A percentile compares a stretch with the other conserved stretches of the same genome.
Conservation (phyloP, 2,797 vertebrate genomes). For the Ptychadena robeensis region DNA sequence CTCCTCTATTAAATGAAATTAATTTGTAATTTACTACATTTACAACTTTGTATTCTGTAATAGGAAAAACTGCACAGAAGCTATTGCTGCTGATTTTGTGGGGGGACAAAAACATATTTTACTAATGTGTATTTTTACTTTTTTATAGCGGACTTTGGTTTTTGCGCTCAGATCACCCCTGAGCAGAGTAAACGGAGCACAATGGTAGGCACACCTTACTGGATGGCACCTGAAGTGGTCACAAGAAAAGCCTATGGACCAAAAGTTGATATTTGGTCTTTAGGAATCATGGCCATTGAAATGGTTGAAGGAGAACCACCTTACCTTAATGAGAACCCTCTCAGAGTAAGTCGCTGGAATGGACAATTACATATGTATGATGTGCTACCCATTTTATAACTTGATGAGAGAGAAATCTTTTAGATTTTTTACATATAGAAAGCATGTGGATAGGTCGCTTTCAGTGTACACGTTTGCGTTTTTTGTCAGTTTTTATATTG, state of each 20-base stretch:
- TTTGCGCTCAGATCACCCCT: slow-evolving; percentile 90
- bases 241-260: slow-evolving; percentile 89
- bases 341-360: slow-evolving; percentile 81
- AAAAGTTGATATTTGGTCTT: slow-evolving; percentile 90
- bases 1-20: too few relatives aligned
- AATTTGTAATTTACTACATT: too few relatives aligned
- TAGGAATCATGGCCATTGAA: slow-evolving; percentile 92
- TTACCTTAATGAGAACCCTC: slow-evolving; percentile 91
- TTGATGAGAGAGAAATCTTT: too few relatives aligned
- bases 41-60: neutral
- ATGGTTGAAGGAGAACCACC: slow-evolving; percentile 93
- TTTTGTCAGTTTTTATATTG: too few relatives aligned
- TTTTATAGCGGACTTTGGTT: slow-evolving; percentile 87
- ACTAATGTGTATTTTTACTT: slow-evolving; percentile 14
- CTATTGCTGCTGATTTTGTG: too few relatives aligned
- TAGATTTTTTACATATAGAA: too few relatives aligned
- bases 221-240: slow-evolving; percentile 92
- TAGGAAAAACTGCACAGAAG: neutral
- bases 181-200: slow-evolving; percentile 91
- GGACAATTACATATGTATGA: too few relatives aligned
- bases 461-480: too few relatives aligned
- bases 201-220: slow-evolving; percentile 90
- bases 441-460: too few relatives aligned
- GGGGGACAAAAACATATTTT: neutral
- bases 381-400: too few relatives aligned